Percentiles rank a stretch among this genome's conserved stretches.
These are phyloP conservation scores for Sarcophaga peregrina DNA, from an alignment of 1,140 invertebrate genomes.

Conservation along the genomic window DNA sequence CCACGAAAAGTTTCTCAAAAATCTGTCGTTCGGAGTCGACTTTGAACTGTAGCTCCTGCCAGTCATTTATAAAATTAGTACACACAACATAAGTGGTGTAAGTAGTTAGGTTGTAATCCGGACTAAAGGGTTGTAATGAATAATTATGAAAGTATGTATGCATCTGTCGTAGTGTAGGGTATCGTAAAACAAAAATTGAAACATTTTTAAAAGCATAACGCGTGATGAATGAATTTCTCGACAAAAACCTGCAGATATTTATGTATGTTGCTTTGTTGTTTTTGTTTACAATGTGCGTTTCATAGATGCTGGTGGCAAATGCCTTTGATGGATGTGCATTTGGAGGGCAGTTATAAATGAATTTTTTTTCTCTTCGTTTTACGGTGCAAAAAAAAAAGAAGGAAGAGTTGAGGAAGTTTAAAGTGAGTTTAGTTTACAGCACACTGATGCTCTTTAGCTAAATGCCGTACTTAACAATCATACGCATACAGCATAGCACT, in stretches of 20 bases:
- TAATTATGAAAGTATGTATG: too few relatives aligned
- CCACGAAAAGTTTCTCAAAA: too few relatives aligned
- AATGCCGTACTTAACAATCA: neutral
- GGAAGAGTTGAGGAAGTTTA: too few relatives aligned
- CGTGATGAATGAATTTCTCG: neutral
- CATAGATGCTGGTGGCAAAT: neutral
- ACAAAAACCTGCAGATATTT: neutral
- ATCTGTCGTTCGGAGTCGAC: too few relatives aligned
- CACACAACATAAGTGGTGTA: too few relatives aligned
- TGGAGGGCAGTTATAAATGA: slow-evolving; percentile 24
- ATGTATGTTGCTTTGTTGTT: too few relatives aligned
- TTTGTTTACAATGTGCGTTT: neutral
- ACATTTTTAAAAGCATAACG: slow-evolving; percentile 35
- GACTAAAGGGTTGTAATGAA: too few relatives aligned
- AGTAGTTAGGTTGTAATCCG: too few relatives aligned
- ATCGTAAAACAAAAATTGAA: too few relatives aligned
- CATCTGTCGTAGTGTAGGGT: too few relatives aligned
- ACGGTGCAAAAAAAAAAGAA: neutral
- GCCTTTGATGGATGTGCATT: slow-evolving; percentile 32
- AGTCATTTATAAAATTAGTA: too few relatives aligned
- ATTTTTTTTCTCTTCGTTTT: slow-evolving; percentile 1
- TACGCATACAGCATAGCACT: neutral
- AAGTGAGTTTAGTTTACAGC: neutral
- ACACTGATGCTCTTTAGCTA: neutral
- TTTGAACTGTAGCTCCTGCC: too few relatives aligned